Conservation (phyloP, 1,140 invertebrate species). For the Aradophagus sp. region DNA sequence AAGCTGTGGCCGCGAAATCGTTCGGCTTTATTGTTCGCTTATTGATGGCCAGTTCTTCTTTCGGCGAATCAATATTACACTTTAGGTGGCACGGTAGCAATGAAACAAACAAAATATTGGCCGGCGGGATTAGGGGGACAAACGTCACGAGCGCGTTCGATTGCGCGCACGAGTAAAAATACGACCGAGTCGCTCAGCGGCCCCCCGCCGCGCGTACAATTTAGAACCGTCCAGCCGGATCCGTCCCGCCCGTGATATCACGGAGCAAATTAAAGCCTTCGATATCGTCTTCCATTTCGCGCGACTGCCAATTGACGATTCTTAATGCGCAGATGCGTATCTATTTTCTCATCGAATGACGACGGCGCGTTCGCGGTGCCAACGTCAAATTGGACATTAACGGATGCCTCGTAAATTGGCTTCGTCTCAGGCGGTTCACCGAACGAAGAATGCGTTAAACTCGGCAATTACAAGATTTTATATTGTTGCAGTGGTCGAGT, state of each 20-base stretch:
- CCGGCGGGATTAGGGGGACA: conserved; percentile 36
- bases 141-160: conserved; percentile 37
- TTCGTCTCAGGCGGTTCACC: no score
- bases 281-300: conserved; percentile 44
- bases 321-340: conserved; percentile 8
- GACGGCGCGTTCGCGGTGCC: no score
- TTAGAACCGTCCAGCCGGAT: conserved; percentile 49
- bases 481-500: no score
- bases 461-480: no score
- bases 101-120: conserved; percentile 54
- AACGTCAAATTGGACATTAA: no score
- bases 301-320: conserved; percentile 28
- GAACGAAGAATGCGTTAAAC: no score
- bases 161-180: conserved; percentile 37
- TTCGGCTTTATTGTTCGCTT: conserved; percentile 40
- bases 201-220: conserved; percentile 47
- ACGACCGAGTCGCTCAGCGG: conserved; percentile 37
- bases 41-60: conserved; percentile 50
- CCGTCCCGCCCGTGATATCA: conserved; percentile 31
- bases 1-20: conserved; percentile 11
- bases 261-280: conserved; percentile 29
- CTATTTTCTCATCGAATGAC: no score
- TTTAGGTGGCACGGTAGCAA: conserved; percentile 45
- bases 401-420: no score
- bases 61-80: conserved; percentile 47